phyloP scores from a whole-genome alignment of 2,888 invertebrate genomes.

The Trichopoda pennipes region DNA sequence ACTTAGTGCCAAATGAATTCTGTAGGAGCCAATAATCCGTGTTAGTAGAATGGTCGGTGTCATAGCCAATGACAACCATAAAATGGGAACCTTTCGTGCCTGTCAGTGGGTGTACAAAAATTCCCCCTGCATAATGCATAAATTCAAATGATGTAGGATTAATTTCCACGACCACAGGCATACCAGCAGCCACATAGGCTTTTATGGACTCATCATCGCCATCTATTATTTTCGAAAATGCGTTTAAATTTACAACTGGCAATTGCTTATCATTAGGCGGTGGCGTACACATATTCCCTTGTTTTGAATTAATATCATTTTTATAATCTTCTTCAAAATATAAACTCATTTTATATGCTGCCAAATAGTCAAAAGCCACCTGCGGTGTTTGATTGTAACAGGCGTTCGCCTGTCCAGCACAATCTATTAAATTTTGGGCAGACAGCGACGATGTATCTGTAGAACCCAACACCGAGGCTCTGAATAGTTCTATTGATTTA shows the following conservation, averaged over 20 bases:
- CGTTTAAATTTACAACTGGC: conserved; percentile 62
- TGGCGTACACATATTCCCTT: conserved; percentile 73
- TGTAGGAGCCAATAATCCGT: conserved; percentile 75
- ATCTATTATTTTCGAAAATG: conserved; percentile 70
- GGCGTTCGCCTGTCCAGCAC: conserved; percentile 81
- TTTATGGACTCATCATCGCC: conserved; percentile 71
- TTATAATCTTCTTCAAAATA: conserved; percentile 91
- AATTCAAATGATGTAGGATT: conserved; percentile 77
- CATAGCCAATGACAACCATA: conserved; percentile 77
- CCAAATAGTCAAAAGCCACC: conserved; percentile 90
- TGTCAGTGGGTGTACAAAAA: conserved; percentile 70
- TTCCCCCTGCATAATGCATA: conserved; percentile 77
- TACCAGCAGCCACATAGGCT: conserved; percentile 70
- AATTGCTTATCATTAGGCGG: background rate
- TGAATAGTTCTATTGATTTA: conserved; percentile 69
- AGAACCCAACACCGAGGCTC: conserved; percentile 38
- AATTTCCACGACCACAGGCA: conserved; percentile 76
- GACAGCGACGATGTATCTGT: conserved; percentile 82
- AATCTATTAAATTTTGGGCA: conserved; percentile 95
- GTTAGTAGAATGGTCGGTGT: conserved; percentile 68
- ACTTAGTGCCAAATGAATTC: conserved; percentile 77
- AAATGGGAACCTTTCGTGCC: conserved; percentile 73
- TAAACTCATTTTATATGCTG: conserved; percentile 85
- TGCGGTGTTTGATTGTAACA: conserved; percentile 88
- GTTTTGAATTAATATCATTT: conserved; percentile 81